Percentiles rank a stretch among this genome's conserved stretches.
phyloP scores from a whole-genome alignment of 2,888 invertebrate genomes.

The Plagodis pulveraria region DNA sequence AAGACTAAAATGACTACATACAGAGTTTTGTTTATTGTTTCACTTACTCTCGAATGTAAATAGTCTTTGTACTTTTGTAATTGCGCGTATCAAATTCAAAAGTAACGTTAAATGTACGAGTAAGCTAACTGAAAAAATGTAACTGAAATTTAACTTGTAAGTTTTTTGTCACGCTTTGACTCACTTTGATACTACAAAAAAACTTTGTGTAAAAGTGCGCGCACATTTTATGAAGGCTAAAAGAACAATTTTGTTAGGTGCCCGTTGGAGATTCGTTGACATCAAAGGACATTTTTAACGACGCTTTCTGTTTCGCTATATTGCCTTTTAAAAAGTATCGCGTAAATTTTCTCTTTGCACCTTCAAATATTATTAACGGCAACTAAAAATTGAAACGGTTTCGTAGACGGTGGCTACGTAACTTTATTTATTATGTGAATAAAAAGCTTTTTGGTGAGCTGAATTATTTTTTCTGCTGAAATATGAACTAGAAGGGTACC shows the following conservation, averaged over 20 bases:
- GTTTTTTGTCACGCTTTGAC: constrained; percentile 68
- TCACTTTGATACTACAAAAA: constrained; percentile 63
- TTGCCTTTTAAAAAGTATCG: constrained; percentile 70
- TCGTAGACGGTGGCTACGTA: constrained; percentile 22
- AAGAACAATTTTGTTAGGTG: constrained; percentile 82
- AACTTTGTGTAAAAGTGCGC: constrained; percentile 65
- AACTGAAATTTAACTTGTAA: constrained; percentile 51
- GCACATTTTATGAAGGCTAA: constrained; percentile 77
- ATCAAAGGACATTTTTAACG: constrained; percentile 79
- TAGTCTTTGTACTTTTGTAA: not conserved
- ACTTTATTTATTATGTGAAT: constrained; percentile 20
- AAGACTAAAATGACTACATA: too few species aligned
- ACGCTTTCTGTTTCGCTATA: constrained; percentile 70
- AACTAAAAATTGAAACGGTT: constrained; percentile 29
- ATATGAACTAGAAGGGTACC: constrained; percentile 10
- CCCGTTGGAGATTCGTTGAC: constrained; percentile 75
- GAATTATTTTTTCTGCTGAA: not conserved
- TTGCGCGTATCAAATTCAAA: constrained; percentile 24
- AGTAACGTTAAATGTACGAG: constrained; percentile 19
- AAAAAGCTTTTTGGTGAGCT: constrained; percentile 14
- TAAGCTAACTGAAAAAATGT: too few species aligned
- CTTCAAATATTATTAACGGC: constrained; percentile 28
- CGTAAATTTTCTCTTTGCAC: constrained; percentile 40
- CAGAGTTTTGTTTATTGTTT: too few species aligned
- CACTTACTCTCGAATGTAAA: too few species aligned